Percentiles rank a stretch among this genome's conserved stretches.
Evolutionary conservation across 2,797 vertebrate species (phyloP).

Genomic region (Rhinatrema bivittatum): DNA sequence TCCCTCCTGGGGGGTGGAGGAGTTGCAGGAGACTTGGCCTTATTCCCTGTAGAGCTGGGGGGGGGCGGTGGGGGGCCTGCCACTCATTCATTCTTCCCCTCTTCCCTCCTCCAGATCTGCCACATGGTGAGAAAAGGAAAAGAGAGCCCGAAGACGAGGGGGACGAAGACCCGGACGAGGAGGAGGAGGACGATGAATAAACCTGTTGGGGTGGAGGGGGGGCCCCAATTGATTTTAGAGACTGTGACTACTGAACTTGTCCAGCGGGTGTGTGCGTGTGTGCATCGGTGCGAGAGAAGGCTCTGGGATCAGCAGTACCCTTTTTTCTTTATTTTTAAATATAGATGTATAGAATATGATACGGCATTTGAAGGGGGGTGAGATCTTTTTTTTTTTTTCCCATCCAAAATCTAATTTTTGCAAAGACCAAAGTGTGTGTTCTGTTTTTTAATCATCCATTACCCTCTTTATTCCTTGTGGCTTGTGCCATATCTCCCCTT

Average conservation of each 20-base stretch:
- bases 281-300: no score
- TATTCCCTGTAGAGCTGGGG: background rate
- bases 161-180: slow-evolving; percentile 31
- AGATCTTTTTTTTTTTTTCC: slow-evolving; percentile 10
- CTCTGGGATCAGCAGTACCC: slow-evolving; percentile 53
- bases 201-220: no score
- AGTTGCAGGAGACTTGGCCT: no score
- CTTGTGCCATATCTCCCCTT: no score
- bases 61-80: no score
- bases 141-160: slow-evolving; percentile 38
- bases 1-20: no score
- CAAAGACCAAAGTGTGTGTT: slow-evolving; percentile 47
- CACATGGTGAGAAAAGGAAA: slow-evolving; percentile 35
- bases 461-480: no score
- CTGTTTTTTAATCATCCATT: no score
- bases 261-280: no score
- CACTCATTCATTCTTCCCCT: background rate
- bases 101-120: slow-evolving; percentile 25
- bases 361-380: no score
- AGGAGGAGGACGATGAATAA: slow-evolving; percentile 40
- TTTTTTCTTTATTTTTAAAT: no score
- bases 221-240: slow-evolving; percentile 45
- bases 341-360: no score
- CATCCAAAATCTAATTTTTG: slow-evolving; percentile 18
- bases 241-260: slow-evolving; percentile 45